Evolutionary conservation across 2,888 invertebrate genomes (phyloP), one percentile per base, ranked within the genome.

Genomic region (Limnephilus rhombicus): DNA sequence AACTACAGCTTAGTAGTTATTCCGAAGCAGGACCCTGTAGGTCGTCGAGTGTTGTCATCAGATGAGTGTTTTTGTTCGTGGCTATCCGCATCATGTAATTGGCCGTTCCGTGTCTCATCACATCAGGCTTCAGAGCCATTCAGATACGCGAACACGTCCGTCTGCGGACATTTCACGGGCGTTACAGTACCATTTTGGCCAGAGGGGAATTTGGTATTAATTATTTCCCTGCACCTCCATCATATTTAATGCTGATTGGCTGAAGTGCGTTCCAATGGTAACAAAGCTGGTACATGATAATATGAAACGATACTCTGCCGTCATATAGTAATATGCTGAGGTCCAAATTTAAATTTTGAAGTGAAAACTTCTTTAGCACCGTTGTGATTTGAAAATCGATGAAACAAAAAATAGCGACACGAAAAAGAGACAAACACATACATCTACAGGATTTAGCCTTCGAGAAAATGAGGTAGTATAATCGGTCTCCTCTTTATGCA

Each of bases 31-130:
- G 68, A 68, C 5, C 18, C 34, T 87, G 88, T 34, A 85, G 81
- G 29, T 49, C 34, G 91, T 91, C 49, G 53, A 87, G 87, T 45
- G 80, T 80, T 80, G 82, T 82, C 81, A 68, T 68, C 68, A 68
- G 68, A 29, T 81, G 34, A 90, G 82, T 90, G 49, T 83, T 90
- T 90, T 81, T 90, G 80, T 82, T 49, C 45, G 83, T 90, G 90
- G 82, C 68, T n/a, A 68, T 68, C 68, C 68, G 68, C 68, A n/a
- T 68, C n/a, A 9, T n/a, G 68, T 68, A 68, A 68, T 68, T 68
- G 68, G 24, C n/a, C 24, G n/a, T 68, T 68, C 68, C 68, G 68
- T 24, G 68, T 68, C 68, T 68, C 68, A 68, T 68, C 24, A 68
- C 68, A 68, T 68, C 68, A 68, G 68, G 68, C n/a, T 68, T 68